phyloP scores from a whole-genome alignment of 2,797 vertebrate species.

The Clarias laeviceps region DNA sequence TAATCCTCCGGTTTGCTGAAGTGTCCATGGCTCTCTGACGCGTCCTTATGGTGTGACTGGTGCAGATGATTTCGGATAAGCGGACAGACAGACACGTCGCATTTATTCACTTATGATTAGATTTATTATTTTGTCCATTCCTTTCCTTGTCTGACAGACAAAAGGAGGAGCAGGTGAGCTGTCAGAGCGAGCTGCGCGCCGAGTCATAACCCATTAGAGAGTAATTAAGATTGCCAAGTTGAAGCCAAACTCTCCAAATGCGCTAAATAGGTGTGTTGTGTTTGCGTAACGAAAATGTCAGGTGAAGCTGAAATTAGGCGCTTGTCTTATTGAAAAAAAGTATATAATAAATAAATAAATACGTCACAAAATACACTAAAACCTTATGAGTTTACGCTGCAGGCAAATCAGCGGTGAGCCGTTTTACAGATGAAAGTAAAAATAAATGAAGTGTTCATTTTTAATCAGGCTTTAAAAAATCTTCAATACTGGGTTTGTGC shows the following conservation, averaged over 20 bases:
- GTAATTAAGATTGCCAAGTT: conserved; percentile 68
- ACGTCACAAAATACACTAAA: conserved; percentile 72
- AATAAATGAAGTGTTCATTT: conserved; percentile 98
- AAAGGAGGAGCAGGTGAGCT: conserved; percentile 65
- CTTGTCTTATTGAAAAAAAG: background rate
- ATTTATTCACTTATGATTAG: background rate
- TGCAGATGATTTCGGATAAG: conserved; percentile 72
- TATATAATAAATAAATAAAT: background rate
- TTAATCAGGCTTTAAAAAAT: conserved; percentile 98
- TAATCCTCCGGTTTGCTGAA: conserved; percentile 93
- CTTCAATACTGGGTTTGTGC: conserved; percentile 93
- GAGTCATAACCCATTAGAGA: conserved; percentile 42
- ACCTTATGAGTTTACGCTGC: conserved; percentile 89
- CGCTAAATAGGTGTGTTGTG: conserved; percentile 41
- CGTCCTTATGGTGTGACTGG: conserved; percentile 75
- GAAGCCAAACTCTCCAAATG: conserved; percentile 60
- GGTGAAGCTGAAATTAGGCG: conserved; percentile 29
- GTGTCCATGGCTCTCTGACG: conserved; percentile 80
- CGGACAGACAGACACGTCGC: conserved; percentile 40
- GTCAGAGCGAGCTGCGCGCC: conserved; percentile 43
- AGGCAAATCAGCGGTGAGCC: conserved; percentile 86
- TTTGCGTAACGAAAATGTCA: conserved; percentile 16
- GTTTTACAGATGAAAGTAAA: conserved; percentile 99
- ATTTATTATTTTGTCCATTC: background rate
- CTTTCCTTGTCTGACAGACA: conserved; percentile 48